phyloP scores from a whole-genome alignment of 2,113 vertebrate species.

The Syngnathus typhle region DNA sequence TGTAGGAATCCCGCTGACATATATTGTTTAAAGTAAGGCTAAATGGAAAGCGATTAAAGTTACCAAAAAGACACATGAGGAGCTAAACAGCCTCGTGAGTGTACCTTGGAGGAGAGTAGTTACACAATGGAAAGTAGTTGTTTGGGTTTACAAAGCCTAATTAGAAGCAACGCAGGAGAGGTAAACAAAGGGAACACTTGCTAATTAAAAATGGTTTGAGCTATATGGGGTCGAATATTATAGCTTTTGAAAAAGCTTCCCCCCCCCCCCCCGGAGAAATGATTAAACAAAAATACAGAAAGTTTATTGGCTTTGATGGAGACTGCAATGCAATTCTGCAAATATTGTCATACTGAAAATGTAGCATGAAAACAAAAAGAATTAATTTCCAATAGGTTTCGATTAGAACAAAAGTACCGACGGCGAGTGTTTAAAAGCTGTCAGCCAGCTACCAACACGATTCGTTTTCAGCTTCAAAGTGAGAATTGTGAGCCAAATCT shows the following conservation, averaged over 20 bases:
- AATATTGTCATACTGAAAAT: not conserved
- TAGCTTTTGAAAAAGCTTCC: not conserved
- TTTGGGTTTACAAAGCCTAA: slow-evolving; percentile 5
- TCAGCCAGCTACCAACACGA: slow-evolving; percentile 12
- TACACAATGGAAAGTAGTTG: not conserved
- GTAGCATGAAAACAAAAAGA: not conserved
- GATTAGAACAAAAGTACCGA: no score
- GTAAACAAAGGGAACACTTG: slow-evolving; percentile 1
- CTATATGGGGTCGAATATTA: not conserved
- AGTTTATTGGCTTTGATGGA: not conserved
- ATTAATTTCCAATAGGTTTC: not conserved
- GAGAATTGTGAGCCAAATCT: slow-evolving; percentile 29
- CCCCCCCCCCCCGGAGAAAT: not conserved
- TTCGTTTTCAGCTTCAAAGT: slow-evolving; percentile 15
- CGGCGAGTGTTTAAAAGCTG: not conserved
- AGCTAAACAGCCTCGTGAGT: slow-evolving; percentile 6
- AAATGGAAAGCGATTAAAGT: slow-evolving; percentile 5
- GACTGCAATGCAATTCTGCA: not conserved
- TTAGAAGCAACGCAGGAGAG: not conserved
- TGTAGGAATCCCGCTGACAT: not conserved
- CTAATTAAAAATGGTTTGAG: not conserved
- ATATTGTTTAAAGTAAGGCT: not conserved
- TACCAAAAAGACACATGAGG: slow-evolving; percentile 4
- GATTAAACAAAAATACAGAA: not conserved
- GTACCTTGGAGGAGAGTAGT: not conserved